phyloP scores from a whole-genome alignment of 2,797 vertebrate species.

The Bradypus variegatus region DNA sequence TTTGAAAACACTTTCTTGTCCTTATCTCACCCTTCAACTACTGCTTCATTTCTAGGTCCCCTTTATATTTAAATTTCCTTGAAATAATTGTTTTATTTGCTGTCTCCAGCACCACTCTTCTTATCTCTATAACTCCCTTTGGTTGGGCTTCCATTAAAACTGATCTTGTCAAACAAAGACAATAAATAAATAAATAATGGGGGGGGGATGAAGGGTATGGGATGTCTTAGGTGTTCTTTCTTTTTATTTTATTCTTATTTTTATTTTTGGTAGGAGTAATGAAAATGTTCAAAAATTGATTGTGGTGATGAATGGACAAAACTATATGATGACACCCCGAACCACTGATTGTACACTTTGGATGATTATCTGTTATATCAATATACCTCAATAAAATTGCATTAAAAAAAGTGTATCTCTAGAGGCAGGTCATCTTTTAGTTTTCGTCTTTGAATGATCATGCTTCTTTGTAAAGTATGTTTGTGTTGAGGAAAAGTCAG shows the following conservation, averaged over 20 bases:
- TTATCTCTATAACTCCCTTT: background rate
- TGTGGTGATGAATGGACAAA: too few relatives aligned
- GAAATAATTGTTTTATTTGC: background rate
- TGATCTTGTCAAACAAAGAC: too few relatives aligned
- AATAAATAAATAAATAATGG: too few relatives aligned
- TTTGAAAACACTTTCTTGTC: background rate
- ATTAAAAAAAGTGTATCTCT: background rate
- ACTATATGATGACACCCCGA: too few relatives aligned
- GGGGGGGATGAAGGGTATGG: too few relatives aligned
- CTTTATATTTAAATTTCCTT: background rate
- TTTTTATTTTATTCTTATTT: too few relatives aligned
- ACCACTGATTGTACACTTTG: too few relatives aligned
- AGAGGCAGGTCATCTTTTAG: background rate
- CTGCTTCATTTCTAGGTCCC: background rate
- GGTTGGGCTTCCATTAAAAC: background rate
- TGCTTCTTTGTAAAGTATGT: background rate
- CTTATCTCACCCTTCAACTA: background rate
- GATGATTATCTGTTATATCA: too few relatives aligned
- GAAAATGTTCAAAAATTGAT: too few relatives aligned
- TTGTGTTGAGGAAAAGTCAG: conserved; percentile 9
- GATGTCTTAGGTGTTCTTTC: too few relatives aligned
- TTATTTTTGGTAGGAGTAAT: too few relatives aligned
- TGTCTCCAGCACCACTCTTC: background rate
- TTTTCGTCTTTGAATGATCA: background rate
- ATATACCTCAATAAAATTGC: too few relatives aligned